Conservation (phyloP, 1,140 invertebrate genomes). For the Trissolcus basalis region DNA sequence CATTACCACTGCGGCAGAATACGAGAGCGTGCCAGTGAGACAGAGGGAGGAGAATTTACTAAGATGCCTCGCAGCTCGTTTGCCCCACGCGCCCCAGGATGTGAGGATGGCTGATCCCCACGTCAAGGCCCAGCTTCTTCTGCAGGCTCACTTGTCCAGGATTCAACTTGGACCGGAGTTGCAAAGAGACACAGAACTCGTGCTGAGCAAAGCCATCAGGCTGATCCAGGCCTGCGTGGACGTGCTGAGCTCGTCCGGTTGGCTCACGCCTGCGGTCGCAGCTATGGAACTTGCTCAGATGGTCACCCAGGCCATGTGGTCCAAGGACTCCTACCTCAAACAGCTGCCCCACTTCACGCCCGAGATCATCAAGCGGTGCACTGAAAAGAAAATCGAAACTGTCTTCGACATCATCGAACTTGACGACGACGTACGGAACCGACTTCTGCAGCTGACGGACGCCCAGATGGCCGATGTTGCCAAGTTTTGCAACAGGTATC, state of each 20-base stretch:
- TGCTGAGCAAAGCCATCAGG: slow-evolving; percentile 90
- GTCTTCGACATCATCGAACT: slow-evolving; percentile 99
- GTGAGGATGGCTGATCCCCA: slow-evolving; percentile 96
- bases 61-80: slow-evolving; percentile 84
- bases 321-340: slow-evolving; percentile 97
- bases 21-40: slow-evolving; percentile 94
- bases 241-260: slow-evolving; percentile 97
- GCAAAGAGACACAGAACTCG: slow-evolving; percentile 96
- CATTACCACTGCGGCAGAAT: slow-evolving; percentile 97
- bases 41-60: slow-evolving; percentile 96
- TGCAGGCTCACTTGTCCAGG: slow-evolving; percentile 97
- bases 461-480: slow-evolving; percentile 97
- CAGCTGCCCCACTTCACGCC: slow-evolving; percentile 96
- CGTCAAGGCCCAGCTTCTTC: slow-evolving; percentile 95
- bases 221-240: slow-evolving; percentile 99
- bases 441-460: slow-evolving; percentile 89
- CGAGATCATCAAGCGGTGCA: slow-evolving; percentile 94
- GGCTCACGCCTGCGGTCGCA: slow-evolving; percentile 97
- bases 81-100: slow-evolving; percentile 83
- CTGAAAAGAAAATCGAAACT: slow-evolving; percentile 94
- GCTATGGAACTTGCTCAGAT: slow-evolving; percentile 99
- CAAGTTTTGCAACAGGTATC: slow-evolving; percentile 98
- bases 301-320: slow-evolving; percentile 99
- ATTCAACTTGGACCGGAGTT: slow-evolving; percentile 96
- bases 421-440: slow-evolving; percentile 94